Evolutionary conservation across 2,113 vertebrate species (phyloP), one percentile per base, ranked within the genome.

Genomic region (Corythornis cristatus): DNA sequence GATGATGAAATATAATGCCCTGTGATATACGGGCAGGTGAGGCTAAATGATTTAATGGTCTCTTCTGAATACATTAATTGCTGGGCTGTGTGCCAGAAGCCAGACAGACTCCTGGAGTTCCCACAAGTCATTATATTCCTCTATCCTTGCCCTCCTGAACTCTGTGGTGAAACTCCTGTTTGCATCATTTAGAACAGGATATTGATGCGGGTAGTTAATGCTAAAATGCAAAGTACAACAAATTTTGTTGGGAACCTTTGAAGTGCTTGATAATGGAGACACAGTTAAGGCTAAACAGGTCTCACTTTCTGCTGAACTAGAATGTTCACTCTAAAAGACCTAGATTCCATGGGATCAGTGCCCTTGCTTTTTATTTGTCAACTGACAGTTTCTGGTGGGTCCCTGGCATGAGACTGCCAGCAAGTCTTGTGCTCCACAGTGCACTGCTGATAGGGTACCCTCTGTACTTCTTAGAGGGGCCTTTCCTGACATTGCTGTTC

Each of bases 31-130:
- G 35, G 77, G 81, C 77, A 45, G 78, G 81, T 91, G 23, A 8
- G 78, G 43, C 51, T 95, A 73, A 93, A 71, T 77, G 70, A 79
- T 87, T 77, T 89, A 70, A 82, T 92, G 78, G 86, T 86, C 70
- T 86, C 54, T 70, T 61, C 61, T 79, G 62, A 85, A 79, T 70
- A 66, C 31, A 51, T 2, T 54, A 76, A 76, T 73, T 82, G 51
- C 86, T 92, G 74, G 93, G 89, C 89, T 83, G 12, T 12, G n/a
- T 91, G 90, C 93, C 92, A 94, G 86, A 90, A 93, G 88, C 79
- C 93, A 91, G 85, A 17, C 64, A 77, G 93, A 23, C 89, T 94
- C 86, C 86, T 89, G 50, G 50, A 70, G 33, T 89, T 93, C 81
- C 90, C 83, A 72, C 62, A 85, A 80, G 66, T 82, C 33, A 4